phyloP scores from a whole-genome alignment of 2,888 invertebrate species.

The Hartigia nigra region DNA sequence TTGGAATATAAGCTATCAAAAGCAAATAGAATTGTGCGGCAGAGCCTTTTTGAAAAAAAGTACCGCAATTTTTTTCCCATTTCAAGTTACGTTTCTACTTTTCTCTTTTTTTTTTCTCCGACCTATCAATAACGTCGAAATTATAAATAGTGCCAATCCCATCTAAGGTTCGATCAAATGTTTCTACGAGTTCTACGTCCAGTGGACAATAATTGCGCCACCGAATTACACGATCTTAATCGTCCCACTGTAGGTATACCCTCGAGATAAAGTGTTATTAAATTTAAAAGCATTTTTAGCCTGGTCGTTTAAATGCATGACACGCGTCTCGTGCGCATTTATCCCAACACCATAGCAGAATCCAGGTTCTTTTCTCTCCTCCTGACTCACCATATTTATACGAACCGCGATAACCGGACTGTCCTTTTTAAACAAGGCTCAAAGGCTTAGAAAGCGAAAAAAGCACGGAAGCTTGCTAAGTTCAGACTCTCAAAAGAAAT shows the following conservation, averaged over 20 bases:
- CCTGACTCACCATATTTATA: slow-evolving; percentile 47
- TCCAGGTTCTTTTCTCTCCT: slow-evolving; percentile 20
- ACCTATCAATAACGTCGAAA: neutral
- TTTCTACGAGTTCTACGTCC: neutral
- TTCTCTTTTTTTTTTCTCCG: neutral
- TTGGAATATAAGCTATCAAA: neutral
- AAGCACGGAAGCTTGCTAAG: slow-evolving; percentile 16
- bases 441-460: slow-evolving; percentile 44
- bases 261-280: neutral
- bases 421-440: slow-evolving; percentile 48
- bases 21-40: neutral
- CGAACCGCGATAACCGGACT: slow-evolving; percentile 52
- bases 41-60: neutral
- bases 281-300: slow-evolving; percentile 37
- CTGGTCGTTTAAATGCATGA: slow-evolving; percentile 57
- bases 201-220: neutral
- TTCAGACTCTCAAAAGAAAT: neutral
- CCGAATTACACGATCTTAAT: neutral
- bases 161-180: neutral
- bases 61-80: neutral
- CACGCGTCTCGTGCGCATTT: slow-evolving; percentile 34
- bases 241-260: neutral
- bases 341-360: neutral
- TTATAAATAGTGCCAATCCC: neutral
- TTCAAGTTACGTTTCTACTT: neutral